Evolutionary conservation across 2,113 vertebrate species (phyloP).

Genomic region (Malurus alboscapulatus): DNA sequence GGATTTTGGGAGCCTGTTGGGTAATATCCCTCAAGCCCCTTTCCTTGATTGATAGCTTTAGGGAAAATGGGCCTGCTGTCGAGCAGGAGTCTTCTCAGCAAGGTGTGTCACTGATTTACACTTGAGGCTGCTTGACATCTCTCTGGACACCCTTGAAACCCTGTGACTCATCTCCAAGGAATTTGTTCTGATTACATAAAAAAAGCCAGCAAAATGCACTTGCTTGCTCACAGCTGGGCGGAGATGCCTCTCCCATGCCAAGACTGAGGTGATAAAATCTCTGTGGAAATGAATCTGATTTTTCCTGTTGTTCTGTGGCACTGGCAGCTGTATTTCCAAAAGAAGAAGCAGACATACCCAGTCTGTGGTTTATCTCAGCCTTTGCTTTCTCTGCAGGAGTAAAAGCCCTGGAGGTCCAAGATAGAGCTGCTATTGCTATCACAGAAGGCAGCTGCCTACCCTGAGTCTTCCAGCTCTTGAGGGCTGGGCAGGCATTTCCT

Average conservation of each 20-base stretch:
- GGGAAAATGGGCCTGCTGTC: background rate
- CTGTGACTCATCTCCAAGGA: conserved; percentile 63
- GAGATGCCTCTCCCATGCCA: conserved; percentile 64
- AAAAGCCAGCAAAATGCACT: conserved; percentile 54
- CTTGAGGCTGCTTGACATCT: conserved; percentile 48
- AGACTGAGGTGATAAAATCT: conserved; percentile 63
- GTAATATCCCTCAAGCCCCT: background rate
- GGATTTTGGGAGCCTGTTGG: background rate
- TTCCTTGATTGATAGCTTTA: background rate
- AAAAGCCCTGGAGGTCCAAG: background rate
- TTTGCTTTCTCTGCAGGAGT: background rate
- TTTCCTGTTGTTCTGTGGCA: conserved; percentile 20
- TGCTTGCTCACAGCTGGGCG: conserved; percentile 62
- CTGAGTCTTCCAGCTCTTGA: background rate
- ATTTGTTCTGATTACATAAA: conserved; percentile 70
- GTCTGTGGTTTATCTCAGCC: background rate
- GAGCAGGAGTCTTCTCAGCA: background rate
- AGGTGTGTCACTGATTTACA: conserved; percentile 62
- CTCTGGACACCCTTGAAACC: conserved; percentile 54
- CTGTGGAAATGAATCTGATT: conserved; percentile 46
- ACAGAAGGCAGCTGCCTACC: background rate
- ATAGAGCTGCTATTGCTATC: background rate
- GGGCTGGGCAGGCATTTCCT: background rate
- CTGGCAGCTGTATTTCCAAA: background rate
- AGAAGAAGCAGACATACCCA: background rate